phyloP scores from a whole-genome alignment of 2,113 vertebrate species.

The Rhadina sibilatrix region DNA sequence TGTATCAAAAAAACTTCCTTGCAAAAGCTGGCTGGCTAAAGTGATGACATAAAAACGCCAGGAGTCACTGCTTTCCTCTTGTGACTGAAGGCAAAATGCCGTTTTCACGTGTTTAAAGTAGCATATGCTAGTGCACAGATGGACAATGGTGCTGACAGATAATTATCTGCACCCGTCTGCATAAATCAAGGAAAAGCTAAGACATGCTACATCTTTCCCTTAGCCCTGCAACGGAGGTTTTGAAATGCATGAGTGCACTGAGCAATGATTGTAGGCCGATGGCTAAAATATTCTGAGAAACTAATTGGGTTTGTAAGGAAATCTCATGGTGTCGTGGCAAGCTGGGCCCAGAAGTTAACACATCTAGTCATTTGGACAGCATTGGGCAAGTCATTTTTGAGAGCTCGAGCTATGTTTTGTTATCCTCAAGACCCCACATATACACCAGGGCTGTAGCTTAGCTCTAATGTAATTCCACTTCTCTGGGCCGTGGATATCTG shows the following conservation, averaged over 20 bases:
- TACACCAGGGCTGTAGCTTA: not conserved
- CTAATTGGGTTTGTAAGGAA: not conserved
- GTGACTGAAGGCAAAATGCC: not conserved
- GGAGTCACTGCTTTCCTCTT: not conserved
- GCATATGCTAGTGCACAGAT: not conserved
- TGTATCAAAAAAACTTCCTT: not conserved
- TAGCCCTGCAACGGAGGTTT: not conserved
- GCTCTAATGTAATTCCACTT: not conserved
- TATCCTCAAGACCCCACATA: not conserved
- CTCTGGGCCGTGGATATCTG: not conserved
- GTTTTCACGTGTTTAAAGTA: not conserved
- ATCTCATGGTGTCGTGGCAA: fast-evolving
- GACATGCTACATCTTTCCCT: not conserved
- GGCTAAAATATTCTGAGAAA: not conserved
- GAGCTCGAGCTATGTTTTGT: not conserved
- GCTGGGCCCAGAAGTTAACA: not conserved
- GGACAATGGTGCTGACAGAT: not conserved
- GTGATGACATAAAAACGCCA: not conserved
- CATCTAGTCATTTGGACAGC: not conserved
- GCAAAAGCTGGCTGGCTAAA: not conserved
- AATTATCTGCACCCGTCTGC: not conserved
- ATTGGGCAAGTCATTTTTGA: not conserved
- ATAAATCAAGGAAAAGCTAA: not conserved
- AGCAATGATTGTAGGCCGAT: fast-evolving
- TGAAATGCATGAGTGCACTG: not conserved